Conservation (phyloP, 2,113 vertebrate species). For the Eurystomus gularis region DNA sequence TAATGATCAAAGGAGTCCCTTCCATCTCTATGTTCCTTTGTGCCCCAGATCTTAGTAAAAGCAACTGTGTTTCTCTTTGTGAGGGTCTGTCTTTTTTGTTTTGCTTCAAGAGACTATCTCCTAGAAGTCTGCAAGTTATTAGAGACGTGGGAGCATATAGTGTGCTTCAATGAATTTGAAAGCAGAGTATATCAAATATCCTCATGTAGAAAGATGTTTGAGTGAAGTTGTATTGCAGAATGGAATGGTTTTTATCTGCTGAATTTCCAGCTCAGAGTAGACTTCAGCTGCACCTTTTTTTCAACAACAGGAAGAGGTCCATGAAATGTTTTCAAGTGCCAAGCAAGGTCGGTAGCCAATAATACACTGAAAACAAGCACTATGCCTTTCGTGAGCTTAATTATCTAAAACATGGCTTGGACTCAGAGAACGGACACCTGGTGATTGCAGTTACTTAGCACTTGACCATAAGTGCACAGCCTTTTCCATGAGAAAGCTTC, state of each 20-base stretch:
- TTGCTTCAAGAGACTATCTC: conserved; percentile 40
- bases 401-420: background rate
- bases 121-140: conserved; percentile 46
- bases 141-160: conserved; percentile 10
- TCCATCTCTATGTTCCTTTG: conserved; percentile 22
- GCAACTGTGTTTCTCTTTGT: conserved; percentile 1
- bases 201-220: conserved; percentile 19
- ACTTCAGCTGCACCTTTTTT: conserved; percentile 22
- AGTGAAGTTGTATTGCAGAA: background rate
- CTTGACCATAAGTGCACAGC: background rate
- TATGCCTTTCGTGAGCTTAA: background rate
- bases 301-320: conserved; percentile 25
- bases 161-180: conserved; percentile 56
- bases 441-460: background rate
- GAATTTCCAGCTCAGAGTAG: conserved; percentile 28
- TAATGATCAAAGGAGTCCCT: conserved; percentile 39
- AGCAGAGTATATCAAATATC: conserved; percentile 47
- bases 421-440: conserved; percentile 10
- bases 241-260: conserved; percentile 37
- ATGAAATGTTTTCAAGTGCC: conserved; percentile 21
- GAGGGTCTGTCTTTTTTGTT: conserved; percentile 43
- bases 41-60: conserved; percentile 25
- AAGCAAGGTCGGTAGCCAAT: background rate
- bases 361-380: background rate
- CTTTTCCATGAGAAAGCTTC: background rate